A percentile compares a stretch with the other conserved stretches of the same genome.
These are phyloP conservation scores for Pemphredon lugubris DNA, from an alignment of 2,888 invertebrate species.

Conservation along the genomic window DNA sequence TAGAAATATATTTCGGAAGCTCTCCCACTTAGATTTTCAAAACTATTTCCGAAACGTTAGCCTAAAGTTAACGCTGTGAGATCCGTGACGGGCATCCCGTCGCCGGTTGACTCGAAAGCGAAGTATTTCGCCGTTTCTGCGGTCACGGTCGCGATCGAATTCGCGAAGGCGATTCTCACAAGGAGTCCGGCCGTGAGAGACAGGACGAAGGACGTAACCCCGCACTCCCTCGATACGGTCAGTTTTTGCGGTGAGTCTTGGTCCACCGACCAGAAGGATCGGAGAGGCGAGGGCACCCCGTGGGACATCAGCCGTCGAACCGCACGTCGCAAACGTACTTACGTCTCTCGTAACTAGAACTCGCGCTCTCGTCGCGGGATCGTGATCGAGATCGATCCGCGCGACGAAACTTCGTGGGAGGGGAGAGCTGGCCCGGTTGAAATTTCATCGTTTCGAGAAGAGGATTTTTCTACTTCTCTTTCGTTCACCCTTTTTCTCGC, in stretches of 20 bases:
- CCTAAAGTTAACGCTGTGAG: too few species aligned
- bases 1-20: too few species aligned
- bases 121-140: conserved; percentile 23
- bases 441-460: conserved; percentile 59
- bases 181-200: conserved; percentile 48
- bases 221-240: conserved; percentile 42
- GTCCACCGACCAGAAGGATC: conserved; percentile 66
- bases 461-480: conserved; percentile 28
- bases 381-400: conserved; percentile 44
- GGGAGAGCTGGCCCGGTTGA: conserved; percentile 50
- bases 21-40: too few species aligned
- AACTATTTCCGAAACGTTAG: too few species aligned
- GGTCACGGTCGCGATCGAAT: conserved; percentile 43
- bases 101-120: conserved; percentile 13
- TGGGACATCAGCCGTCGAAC: conserved; percentile 42
- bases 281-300: conserved; percentile 37
- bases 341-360: conserved; percentile 46
- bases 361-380: too few species aligned
- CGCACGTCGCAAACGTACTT: conserved; percentile 43
- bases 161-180: conserved; percentile 49
- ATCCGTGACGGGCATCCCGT: too few species aligned
- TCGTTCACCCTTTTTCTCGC: conserved; percentile 11
- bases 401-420: conserved; percentile 37
- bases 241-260: conserved; percentile 74
- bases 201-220: conserved; percentile 42